These are phyloP conservation scores for Clarias fuscus DNA, from an alignment of 2,797 vertebrate genomes.

Conservation along the genomic window DNA sequence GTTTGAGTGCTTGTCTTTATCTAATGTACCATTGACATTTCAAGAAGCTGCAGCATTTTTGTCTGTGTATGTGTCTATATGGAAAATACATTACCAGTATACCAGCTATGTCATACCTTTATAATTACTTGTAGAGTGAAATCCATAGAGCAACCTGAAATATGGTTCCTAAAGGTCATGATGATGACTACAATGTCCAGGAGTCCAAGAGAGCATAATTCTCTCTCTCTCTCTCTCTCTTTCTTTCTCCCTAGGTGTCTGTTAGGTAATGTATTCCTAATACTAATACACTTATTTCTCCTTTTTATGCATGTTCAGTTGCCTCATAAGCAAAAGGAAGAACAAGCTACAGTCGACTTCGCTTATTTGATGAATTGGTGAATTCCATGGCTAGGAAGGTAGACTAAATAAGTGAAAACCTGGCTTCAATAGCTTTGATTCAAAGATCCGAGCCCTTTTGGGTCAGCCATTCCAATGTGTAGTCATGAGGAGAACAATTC, in stretches of 20 bases:
- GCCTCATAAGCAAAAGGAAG: background rate
- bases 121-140: background rate
- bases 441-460: background rate
- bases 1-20: constrained; percentile 26
- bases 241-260: background rate
- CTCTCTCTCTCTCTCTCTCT: background rate
- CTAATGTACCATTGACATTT: constrained; percentile 28
- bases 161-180: background rate
- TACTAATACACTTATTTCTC: background rate
- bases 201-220: background rate
- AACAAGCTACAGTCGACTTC: background rate
- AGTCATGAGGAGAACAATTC: background rate
- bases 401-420: background rate
- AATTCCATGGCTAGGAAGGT: too few species aligned
- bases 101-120: background rate
- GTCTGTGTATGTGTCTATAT: background rate
- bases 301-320: background rate
- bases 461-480: background rate
- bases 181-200: background rate
- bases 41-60: background rate
- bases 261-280: background rate
- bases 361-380: background rate
- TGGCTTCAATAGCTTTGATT: background rate
- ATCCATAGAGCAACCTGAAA: background rate
- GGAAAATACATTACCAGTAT: background rate